Evolutionary conservation across 2,888 invertebrate genomes (phyloP), one percentile per base, ranked within the genome.

Genomic region (Nomada ruficornis): DNA sequence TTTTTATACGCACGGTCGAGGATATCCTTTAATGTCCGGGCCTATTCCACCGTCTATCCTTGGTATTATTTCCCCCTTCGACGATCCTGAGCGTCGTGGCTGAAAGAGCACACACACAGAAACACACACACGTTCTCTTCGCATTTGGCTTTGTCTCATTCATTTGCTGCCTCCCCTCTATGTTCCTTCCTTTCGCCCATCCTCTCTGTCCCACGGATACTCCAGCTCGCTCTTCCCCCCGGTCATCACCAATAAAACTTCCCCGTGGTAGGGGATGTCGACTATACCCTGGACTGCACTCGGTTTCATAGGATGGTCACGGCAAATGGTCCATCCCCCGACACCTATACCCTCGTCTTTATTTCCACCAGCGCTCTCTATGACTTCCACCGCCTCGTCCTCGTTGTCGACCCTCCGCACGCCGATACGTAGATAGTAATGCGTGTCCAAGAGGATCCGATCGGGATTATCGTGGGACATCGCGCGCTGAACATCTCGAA

Each of bases 281-380:
- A 90, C 83, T 88, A 87, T 88, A 91, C 90, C 89, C 89, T 82
- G 88, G 91, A 91, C 91, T 91, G 91, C 92, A 91, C 91, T 93
- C 89, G 85, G 90, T 89, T 92, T 91, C 91, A 91, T 90, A 87
- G 91, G 90, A 93, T 90, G 92, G 91, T 91, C 91, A 90, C 89
- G 90, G 88, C 80, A 89, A 93, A 91, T 91, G 90, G 92, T 81
- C 89, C 91, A 92, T 92, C 92, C 92, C 91, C 88, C 88, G 92
- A 90, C 92, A 92, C 91, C 92, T 89, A 93, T 92, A 92, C 90
- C 85, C 91, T 91, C 90, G 90, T 92, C 91, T 92, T 92, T 92
- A 92, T 93, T 90, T 91, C 90, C 89, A 86, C 80, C 88, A 86
- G 85, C 84, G 84, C 85, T 88, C 85, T 88, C 86, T 81, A 87